These are phyloP conservation scores for Caenorhabditis panamensis DNA, from an alignment of 2,888 invertebrate genomes.

Conservation along the genomic window DNA sequence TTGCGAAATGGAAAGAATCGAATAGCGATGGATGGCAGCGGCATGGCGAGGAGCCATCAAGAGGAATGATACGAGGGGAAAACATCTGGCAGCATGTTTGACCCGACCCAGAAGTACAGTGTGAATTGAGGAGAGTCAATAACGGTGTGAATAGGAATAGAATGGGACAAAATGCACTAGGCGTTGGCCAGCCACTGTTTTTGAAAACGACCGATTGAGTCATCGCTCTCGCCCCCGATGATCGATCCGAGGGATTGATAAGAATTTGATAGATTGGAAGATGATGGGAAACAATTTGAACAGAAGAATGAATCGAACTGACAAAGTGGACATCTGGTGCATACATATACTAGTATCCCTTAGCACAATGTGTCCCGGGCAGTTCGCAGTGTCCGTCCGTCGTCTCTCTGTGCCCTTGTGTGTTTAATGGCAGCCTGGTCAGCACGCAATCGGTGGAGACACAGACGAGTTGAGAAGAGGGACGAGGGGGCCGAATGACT, in stretches of 20 bases:
- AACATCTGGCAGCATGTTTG: slow-evolving; percentile 10
- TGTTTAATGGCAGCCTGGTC: slow-evolving; percentile 48
- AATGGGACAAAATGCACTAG: neutral
- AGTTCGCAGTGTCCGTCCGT: slow-evolving; percentile 19
- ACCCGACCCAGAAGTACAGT: neutral
- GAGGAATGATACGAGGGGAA: neutral
- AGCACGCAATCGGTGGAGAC: slow-evolving; percentile 36
- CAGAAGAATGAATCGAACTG: neutral
- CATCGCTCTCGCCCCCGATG: slow-evolving; percentile 7
- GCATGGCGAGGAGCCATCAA: neutral
- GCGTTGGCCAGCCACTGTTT: neutral
- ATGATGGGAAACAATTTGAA: slow-evolving; percentile 2
- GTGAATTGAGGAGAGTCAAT: neutral
- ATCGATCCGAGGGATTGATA: slow-evolving; percentile 44
- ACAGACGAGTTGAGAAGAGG: slow-evolving; percentile 20
- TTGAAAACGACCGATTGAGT: slow-evolving; percentile 20
- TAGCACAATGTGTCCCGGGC: slow-evolving; percentile 35
- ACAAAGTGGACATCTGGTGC: slow-evolving; percentile 49
- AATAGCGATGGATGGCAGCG: neutral
- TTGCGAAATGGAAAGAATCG: slow-evolving; percentile 29
- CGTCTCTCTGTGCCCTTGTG: slow-evolving; percentile 44
- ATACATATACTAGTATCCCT: slow-evolving; percentile 52
- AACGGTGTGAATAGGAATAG: no score
- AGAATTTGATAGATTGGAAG: slow-evolving; percentile 34
- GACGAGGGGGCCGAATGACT: slow-evolving; percentile 15